Conservation (phyloP, 2,797 vertebrate genomes). For the Acanthurus leucopareius region DNA sequence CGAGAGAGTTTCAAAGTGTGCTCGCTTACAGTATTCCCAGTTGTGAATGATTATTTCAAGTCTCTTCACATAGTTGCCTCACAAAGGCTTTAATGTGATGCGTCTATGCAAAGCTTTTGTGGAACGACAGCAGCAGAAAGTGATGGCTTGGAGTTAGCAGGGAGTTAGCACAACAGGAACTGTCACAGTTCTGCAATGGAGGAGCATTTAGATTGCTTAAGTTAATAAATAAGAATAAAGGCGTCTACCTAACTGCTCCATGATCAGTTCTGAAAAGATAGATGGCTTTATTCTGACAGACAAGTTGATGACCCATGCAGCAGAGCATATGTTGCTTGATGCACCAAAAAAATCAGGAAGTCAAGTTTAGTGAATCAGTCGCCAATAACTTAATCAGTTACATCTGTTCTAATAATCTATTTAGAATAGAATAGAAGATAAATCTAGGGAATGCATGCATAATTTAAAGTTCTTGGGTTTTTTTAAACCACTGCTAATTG, state of each 20-base stretch:
- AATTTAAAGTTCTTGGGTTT: neutral
- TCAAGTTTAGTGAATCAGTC: neutral
- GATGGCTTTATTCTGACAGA: neutral
- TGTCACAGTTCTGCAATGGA: neutral
- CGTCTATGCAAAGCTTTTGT: neutral
- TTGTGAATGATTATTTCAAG: neutral
- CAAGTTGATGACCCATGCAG: conserved; percentile 1
- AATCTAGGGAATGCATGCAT: no score
- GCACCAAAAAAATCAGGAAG: neutral
- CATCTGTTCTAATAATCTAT: neutral
- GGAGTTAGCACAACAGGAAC: neutral
- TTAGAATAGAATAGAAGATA: no score
- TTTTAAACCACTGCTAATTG: neutral
- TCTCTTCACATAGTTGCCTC: neutral
- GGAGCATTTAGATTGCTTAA: no score
- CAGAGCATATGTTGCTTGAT: neutral
- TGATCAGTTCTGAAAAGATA: neutral
- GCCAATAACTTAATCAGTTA: neutral
- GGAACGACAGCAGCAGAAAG: neutral
- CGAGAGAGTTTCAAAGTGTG: neutral
- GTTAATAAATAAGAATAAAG: no score
- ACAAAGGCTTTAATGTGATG: neutral
- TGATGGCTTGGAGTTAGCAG: neutral
- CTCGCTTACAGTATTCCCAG: neutral
- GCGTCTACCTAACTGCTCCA: no score